Conservation (phyloP, 35 echinoderm and acorn worm species). For the Patiria miniata region DNA sequence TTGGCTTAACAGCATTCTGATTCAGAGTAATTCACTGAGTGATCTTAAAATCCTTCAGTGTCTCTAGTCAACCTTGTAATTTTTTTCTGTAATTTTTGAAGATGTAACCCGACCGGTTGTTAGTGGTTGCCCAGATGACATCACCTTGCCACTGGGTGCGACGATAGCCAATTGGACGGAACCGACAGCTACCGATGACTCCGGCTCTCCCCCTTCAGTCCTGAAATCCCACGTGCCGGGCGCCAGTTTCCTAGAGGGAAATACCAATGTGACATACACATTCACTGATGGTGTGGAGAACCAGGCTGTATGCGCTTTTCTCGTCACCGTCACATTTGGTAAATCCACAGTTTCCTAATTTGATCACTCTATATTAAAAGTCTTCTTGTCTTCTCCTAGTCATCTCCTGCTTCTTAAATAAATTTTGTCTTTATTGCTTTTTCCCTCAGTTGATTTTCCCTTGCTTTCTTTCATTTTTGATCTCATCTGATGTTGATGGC, state of each 20-base stretch:
- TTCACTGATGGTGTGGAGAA: slow-evolving; percentile 44
- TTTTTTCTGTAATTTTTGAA: neutral
- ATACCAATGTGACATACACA: slow-evolving; percentile 29
- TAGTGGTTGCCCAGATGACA: neutral
- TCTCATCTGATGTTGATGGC: neutral
- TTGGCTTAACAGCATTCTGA: too few relatives aligned
- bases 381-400: neutral
- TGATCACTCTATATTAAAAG: neutral
- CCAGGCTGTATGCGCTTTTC: slow-evolving; percentile 26
- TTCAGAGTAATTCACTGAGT: too few relatives aligned
- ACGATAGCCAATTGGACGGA: slow-evolving; percentile 3
- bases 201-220: neutral
- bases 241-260: slow-evolving; percentile 16
- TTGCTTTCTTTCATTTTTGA: too few relatives aligned
- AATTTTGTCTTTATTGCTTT: neutral
- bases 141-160: neutral
- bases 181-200: slow-evolving; percentile 27
- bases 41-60: too few relatives aligned
- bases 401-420: neutral
- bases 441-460: neutral
- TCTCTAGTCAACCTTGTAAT: neutral
- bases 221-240: slow-evolving; percentile 18
- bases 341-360: too few relatives aligned
- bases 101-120: neutral
- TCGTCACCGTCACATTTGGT: slow-evolving; percentile 17